Conservation (phyloP, 2,888 invertebrate species). For the Meloe dianella region DNA sequence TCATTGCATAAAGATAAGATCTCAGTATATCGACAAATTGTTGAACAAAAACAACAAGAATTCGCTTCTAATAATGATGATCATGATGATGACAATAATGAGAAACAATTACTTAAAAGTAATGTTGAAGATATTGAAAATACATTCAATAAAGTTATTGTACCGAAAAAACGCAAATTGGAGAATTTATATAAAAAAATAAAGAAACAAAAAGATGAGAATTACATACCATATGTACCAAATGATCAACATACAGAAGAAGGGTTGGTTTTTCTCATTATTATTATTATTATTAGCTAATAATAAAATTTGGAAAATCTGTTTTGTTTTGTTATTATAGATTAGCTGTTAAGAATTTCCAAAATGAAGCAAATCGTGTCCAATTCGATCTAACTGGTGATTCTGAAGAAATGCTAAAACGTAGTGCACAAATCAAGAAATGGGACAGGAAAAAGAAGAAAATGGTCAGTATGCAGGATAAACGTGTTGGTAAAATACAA, state of each 20-base stretch:
- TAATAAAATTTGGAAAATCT: constrained; percentile 9
- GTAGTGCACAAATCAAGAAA: constrained; percentile 69
- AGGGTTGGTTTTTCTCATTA: constrained; percentile 64
- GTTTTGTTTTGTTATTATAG: no score
- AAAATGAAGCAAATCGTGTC: constrained; percentile 76
- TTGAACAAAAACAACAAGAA: constrained; percentile 54
- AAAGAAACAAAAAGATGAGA: constrained; percentile 72
- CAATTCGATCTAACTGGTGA: constrained; percentile 86
- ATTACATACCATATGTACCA: constrained; percentile 86
- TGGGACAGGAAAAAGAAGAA: constrained; percentile 98
- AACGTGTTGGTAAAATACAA: constrained; percentile 78
- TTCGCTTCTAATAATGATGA: constrained; percentile 40
- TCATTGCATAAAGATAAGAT: constrained; percentile 71
- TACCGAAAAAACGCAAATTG: constrained; percentile 65
- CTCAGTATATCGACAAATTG: constrained; percentile 57
- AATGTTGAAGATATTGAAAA: constrained; percentile 64
- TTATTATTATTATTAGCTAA: no score
- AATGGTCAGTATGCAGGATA: constrained; percentile 76
- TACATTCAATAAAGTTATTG: constrained; percentile 64
- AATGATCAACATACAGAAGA: constrained; percentile 84
- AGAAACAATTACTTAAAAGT: constrained; percentile 52
- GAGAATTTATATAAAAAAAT: constrained; percentile 65
- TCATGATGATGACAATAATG: background rate
- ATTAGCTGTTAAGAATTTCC: constrained; percentile 80
- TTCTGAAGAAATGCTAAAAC: constrained; percentile 70